These are phyloP conservation scores for Nothocercus julius DNA, from an alignment of 2,113 vertebrate species.

Conservation along the genomic window DNA sequence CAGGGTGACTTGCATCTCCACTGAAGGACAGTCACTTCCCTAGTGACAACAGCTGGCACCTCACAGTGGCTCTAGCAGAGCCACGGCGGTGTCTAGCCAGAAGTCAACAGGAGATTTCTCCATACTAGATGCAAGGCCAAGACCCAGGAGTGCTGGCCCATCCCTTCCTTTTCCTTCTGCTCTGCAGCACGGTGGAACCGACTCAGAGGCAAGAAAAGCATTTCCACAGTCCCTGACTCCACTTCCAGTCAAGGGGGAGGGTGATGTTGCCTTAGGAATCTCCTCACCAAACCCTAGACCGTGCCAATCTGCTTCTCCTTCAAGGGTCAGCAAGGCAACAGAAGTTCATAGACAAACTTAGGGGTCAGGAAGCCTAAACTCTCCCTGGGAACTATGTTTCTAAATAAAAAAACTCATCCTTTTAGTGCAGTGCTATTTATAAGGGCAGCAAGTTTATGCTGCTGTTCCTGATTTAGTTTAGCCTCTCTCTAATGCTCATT, in stretches of 20 bases:
- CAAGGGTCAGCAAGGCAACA: background rate
- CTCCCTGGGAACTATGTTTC: background rate
- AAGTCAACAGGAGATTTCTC: background rate
- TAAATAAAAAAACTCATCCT: constrained; percentile 45
- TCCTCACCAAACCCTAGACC: background rate
- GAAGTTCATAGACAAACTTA: background rate
- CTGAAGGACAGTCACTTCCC: background rate
- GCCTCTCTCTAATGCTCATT: constrained; percentile 43
- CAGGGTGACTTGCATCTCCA: background rate
- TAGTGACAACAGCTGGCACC: background rate
- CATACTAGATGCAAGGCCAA: background rate
- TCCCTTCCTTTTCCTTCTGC: background rate
- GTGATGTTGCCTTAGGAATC: background rate
- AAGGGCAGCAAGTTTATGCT: constrained; percentile 15
- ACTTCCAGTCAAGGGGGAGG: fast-evolving
- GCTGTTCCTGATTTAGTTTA: constrained; percentile 24
- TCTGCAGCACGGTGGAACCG: background rate
- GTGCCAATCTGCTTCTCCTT: background rate
- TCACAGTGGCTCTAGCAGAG: background rate
- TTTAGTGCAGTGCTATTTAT: constrained; percentile 24
- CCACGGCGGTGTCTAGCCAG: background rate
- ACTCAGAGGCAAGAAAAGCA: background rate
- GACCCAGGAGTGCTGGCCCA: background rate
- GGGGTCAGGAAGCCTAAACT: constrained; percentile 14
- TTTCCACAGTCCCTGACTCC: background rate